Evolutionary conservation across 2,113 vertebrate species (phyloP).

Genomic region (Lophius piscatorius): DNA sequence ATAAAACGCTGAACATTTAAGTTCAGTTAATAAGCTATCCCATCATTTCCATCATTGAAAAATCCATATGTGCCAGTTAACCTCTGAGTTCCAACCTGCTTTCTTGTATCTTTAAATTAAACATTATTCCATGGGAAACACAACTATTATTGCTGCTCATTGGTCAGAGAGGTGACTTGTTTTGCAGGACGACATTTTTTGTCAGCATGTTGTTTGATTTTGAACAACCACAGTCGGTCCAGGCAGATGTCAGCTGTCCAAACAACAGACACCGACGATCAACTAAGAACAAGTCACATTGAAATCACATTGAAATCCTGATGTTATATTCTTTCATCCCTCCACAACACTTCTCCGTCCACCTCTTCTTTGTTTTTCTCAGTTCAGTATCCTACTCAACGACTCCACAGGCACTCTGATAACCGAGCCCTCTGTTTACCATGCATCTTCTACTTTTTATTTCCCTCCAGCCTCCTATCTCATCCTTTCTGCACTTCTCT

Average conservation of each 20-base stretch:
- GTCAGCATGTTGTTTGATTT: neutral
- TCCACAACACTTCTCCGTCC: too few species aligned
- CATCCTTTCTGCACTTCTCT: conserved; percentile 38
- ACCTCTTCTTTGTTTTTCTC: neutral
- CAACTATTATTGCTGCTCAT: conserved; percentile 10
- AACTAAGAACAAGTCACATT: too few species aligned
- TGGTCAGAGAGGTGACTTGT: neutral
- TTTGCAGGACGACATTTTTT: neutral
- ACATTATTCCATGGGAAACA: neutral
- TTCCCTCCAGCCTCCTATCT: conserved; percentile 3
- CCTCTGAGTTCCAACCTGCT: too few species aligned
- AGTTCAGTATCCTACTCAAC: neutral
- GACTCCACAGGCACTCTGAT: conserved; percentile 38
- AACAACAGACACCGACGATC: conserved; percentile 14
- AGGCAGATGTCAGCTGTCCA: neutral
- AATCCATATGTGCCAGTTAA: conserved; percentile 1
- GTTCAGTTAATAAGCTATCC: neutral
- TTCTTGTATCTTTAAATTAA: conserved; percentile 10
- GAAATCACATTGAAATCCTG: neutral
- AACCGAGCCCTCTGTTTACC: conserved; percentile 19
- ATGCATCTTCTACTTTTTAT: conserved; percentile 2
- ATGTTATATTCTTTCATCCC: neutral
- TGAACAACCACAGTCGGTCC: neutral
- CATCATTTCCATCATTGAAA: conserved; percentile 9
- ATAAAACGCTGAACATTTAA: conserved; percentile 9